Evolutionary conservation across 2,797 vertebrate species (phyloP).

Genomic region (Serranus cabrilla): DNA sequence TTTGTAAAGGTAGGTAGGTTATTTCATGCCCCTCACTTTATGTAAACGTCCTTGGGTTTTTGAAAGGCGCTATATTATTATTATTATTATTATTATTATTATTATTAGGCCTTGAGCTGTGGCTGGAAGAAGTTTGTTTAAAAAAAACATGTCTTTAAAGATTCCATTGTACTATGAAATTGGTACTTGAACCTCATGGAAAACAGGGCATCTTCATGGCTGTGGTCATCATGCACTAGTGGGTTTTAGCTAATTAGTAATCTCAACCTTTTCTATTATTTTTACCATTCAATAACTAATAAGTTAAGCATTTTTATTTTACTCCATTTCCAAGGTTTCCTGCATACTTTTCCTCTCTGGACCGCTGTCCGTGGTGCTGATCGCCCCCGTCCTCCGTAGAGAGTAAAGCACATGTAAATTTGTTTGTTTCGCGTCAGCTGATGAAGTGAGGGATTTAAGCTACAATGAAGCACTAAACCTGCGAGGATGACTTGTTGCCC

Average conservation of each 20-base stretch:
- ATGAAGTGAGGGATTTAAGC: constrained; percentile 30
- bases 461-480: constrained; percentile 3
- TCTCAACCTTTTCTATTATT: neutral
- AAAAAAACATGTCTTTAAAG: neutral
- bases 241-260: neutral
- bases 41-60: too few species aligned
- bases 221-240: neutral
- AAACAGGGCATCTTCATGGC: neutral
- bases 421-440: neutral
- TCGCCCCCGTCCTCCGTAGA: neutral
- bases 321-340: neutral
- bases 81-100: too few species aligned
- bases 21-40: too few species aligned
- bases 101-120: too few species aligned
- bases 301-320: neutral
- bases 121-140: too few species aligned
- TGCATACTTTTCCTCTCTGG: neutral
- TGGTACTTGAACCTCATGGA: neutral
- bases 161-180: neutral
- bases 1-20: too few species aligned
- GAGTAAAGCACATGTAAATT: too few species aligned
- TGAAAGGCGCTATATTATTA: too few species aligned
- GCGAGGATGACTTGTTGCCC: constrained; percentile 2
- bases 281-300: neutral
- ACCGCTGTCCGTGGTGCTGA: constrained; percentile 62